Evolutionary conservation across 1,140 invertebrate species (phyloP), one percentile per base, ranked within the genome.

Genomic region (Zaprionus africanus): DNA sequence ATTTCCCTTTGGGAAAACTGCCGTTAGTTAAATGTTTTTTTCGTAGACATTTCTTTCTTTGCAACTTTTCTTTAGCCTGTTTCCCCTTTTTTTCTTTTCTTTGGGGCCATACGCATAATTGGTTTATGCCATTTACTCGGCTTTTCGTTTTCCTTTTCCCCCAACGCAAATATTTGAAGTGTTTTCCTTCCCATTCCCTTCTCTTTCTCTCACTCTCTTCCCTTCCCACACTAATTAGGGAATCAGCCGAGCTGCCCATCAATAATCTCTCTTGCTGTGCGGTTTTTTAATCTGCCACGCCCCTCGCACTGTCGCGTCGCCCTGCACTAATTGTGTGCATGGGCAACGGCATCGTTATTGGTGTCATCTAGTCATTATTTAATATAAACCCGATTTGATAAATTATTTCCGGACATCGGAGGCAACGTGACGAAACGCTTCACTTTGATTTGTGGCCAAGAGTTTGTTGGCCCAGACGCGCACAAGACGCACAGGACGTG

Each of bases 361-460:
- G 86, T 81, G 84, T 82, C 81, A 74, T 77, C 79, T 76, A 85
- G 69, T 90, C 85, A 82, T 90, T 88, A 88, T 88, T 84, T 79
- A 84, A 88, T 88, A 81, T 71, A 79, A 81, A 68, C 57, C 58
- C 51, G 53, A 72, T 76, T 88, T 91, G 88, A 91, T 91, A 85
- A 91, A 91, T 91, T 88, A 88, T 88, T 88, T 88, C 83, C 75
- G 78, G 78, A 80, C 83, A 76, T 51, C 46, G 46, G 46, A 51
- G 46, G 46, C 76, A 70, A 91, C 79, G 84, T 85, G 85, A 79
- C 84, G 82, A 88, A 75, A 78, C 24, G 84, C 87, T 83, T 43
- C 11, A 78, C 73, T 83, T 80, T 84, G 84, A 88, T 78, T 87
- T 88, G 84, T 73, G 80, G 73, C 69, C 67, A 68, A 71, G 59